Conservation (phyloP, 2,113 vertebrate genomes). For the Erinaceus europaeus region DNA sequence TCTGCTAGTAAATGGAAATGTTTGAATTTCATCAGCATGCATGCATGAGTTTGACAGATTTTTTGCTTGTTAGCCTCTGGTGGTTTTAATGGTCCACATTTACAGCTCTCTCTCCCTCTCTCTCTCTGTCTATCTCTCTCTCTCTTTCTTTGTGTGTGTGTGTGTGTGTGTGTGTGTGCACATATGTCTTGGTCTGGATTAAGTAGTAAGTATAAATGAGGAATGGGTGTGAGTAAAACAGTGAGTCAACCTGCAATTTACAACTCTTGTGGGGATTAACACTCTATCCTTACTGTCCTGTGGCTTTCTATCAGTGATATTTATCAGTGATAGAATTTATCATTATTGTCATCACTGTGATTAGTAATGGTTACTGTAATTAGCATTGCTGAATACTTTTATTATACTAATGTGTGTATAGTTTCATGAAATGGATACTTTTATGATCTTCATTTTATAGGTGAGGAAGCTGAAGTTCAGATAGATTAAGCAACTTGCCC, state of each 20-base stretch:
- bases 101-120: neutral
- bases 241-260: neutral
- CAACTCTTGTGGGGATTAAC: neutral
- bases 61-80: neutral
- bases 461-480: neutral
- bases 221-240: neutral
- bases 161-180: neutral
- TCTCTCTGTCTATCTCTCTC: too few species aligned
- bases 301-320: slow-evolving; percentile 15
- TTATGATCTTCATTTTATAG: neutral
- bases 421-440: neutral
- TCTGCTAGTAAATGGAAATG: neutral
- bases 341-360: neutral
- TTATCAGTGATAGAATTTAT: neutral
- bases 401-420: neutral
- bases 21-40: neutral
- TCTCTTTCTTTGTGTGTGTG: neutral
- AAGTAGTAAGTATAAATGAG: neutral
- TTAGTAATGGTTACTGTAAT: slow-evolving; percentile 24
- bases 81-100: neutral
- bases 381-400: neutral
- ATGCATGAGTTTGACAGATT: neutral
- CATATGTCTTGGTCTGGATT: neutral
- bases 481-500: neutral
- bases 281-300: neutral